Percentiles rank a stretch among this genome's conserved stretches.
Evolutionary conservation across 2,797 vertebrate genomes (phyloP).

Genomic region (Chelon auratus): DNA sequence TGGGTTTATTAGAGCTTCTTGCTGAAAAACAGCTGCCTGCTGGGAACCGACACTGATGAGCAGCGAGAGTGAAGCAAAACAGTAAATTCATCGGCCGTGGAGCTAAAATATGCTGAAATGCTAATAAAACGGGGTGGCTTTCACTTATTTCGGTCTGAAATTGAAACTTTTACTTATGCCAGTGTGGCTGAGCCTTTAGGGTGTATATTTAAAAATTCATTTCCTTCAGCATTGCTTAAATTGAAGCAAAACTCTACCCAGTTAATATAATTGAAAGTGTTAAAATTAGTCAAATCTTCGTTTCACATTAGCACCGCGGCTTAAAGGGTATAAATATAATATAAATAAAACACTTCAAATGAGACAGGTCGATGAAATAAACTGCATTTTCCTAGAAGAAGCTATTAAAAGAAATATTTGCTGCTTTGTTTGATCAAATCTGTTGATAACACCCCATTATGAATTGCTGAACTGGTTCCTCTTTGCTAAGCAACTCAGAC

Average conservation of each 20-base stretch:
- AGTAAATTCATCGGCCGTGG: background rate
- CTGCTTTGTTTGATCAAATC: slow-evolving; percentile 32
- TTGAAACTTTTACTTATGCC: background rate
- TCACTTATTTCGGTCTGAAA: background rate
- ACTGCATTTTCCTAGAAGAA: background rate
- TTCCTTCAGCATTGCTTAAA: background rate
- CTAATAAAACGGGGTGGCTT: background rate
- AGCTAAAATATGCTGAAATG: background rate
- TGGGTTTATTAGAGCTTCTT: background rate
- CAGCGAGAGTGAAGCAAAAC: background rate
- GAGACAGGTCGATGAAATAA: slow-evolving; percentile 4
- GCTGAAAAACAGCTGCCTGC: background rate
- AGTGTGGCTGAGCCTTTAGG: background rate
- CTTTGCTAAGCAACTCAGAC: slow-evolving; percentile 53
- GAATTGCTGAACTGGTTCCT: slow-evolving; percentile 7
- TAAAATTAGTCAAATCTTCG: background rate
- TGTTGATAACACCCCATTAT: slow-evolving; percentile 24
- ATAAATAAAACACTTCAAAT: slow-evolving; percentile 17
- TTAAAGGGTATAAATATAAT: slow-evolving; percentile 3
- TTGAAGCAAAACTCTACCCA: background rate
- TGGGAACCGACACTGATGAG: background rate
- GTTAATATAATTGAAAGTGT: background rate
- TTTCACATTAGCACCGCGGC: background rate
- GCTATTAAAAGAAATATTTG: slow-evolving; percentile 8
- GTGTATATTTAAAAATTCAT: background rate